Evolutionary conservation across 2,113 vertebrate species (phyloP).

Genomic region (Ageneiosus marmoratus): DNA sequence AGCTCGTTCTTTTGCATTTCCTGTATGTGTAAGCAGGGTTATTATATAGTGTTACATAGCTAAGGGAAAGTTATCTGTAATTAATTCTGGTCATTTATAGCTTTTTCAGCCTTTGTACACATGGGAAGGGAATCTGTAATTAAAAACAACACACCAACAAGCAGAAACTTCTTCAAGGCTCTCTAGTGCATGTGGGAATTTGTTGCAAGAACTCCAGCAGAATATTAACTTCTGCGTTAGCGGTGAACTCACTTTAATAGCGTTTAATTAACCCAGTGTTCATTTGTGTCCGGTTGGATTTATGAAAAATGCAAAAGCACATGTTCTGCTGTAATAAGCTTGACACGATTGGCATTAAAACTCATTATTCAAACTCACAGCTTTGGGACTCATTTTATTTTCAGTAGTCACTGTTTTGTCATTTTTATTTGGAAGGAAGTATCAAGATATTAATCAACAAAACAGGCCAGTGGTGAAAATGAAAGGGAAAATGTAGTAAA

Average conservation of each 20-base stretch:
- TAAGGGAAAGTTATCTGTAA: not conserved
- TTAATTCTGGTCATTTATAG: conserved; percentile 24
- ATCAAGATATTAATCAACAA: not conserved
- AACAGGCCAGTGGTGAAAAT: too few relatives aligned
- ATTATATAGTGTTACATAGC: too few relatives aligned
- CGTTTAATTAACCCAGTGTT: not conserved
- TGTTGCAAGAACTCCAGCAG: not conserved
- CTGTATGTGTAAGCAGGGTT: not conserved
- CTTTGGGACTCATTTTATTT: not conserved
- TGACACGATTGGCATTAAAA: not conserved
- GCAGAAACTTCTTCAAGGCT: conserved; percentile 5
- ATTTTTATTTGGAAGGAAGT: not conserved
- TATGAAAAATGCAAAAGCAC: not conserved
- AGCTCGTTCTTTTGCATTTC: not conserved
- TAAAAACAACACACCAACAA: conserved; percentile 19
- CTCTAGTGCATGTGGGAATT: not conserved
- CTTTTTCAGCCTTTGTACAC: not conserved
- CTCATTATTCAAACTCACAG: not conserved
- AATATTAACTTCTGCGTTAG: conserved; percentile 2
- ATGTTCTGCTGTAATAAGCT: not conserved
- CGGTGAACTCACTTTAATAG: not conserved
- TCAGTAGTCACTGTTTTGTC: not conserved
- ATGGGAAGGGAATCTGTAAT: not conserved
- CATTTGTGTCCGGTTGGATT: conserved; percentile 3
- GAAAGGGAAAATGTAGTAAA: too few relatives aligned